phyloP scores from a whole-genome alignment of 2,888 invertebrate species.

The Clitarchus hookeri region DNA sequence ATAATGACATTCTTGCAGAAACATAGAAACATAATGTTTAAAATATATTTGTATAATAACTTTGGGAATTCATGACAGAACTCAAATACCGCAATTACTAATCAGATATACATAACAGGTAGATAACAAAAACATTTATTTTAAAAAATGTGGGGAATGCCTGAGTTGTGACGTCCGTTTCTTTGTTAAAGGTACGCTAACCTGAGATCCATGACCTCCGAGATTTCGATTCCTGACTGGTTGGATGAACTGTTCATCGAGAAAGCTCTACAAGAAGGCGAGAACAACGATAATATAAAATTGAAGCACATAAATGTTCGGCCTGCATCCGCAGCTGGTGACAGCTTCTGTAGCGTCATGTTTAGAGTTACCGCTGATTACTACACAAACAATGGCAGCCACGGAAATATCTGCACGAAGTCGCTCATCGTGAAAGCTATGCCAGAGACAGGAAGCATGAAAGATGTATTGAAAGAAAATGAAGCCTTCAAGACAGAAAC shows the following conservation, averaged over 20 bases:
- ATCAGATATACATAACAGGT: no score
- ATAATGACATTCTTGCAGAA: no score
- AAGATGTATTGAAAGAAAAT: neutral
- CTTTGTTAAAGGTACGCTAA: neutral
- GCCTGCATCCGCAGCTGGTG: neutral
- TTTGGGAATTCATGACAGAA: no score
- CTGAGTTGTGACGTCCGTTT: neutral
- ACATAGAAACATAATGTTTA: no score
- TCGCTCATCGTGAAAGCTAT: slow-evolving; percentile 21
- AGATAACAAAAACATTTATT: no score
- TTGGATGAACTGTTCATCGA: neutral
- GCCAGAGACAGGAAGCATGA: neutral
- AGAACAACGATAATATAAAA: neutral
- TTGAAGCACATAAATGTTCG: neutral
- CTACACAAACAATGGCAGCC: neutral
- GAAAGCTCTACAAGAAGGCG: slow-evolving; percentile 1
- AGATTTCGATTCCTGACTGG: neutral
- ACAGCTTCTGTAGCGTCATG: neutral
- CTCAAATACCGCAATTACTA: no score
- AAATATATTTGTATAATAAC: no score
- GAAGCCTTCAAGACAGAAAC: neutral
- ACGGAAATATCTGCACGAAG: neutral
- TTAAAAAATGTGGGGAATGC: no score
- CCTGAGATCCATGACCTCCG: neutral
- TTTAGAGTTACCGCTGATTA: neutral